phyloP scores from a whole-genome alignment of 2,888 invertebrate genomes.

The Amphipyra berbera region DNA sequence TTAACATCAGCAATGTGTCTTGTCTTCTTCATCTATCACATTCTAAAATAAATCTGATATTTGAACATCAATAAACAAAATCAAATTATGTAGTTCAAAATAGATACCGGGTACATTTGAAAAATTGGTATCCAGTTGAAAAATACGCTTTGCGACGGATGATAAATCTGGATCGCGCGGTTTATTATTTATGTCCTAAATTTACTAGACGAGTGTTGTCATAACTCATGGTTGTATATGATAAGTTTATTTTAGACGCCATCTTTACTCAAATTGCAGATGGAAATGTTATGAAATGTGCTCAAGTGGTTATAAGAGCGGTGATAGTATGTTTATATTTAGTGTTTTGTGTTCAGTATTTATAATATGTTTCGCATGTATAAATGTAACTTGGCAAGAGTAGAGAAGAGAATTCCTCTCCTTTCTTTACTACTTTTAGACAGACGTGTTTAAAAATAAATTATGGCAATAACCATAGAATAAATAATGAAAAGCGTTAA shows the following conservation, averaged over 20 bases:
- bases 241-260: conserved; percentile 39
- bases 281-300: conserved; percentile 23
- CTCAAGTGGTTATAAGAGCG: background rate
- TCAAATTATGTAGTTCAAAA: conserved; percentile 5
- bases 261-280: conserved; percentile 21
- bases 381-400: too few relatives aligned
- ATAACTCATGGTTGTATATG: conserved; percentile 41
- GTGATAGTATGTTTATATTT: too few relatives aligned
- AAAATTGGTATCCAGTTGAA: conserved; percentile 39
- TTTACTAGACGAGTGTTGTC: conserved; percentile 41
- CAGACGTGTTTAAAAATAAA: too few relatives aligned
- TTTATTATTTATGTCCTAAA: conserved; percentile 49
- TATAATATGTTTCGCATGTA: too few relatives aligned
- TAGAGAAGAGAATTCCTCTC: too few relatives aligned
- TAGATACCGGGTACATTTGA: conserved; percentile 20
- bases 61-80: conserved; percentile 9
- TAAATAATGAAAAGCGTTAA: too few relatives aligned
- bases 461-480: too few relatives aligned
- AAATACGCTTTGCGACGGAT: conserved; percentile 25
- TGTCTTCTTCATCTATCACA: conserved; percentile 8
- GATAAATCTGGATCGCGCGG: conserved; percentile 36
- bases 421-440: too few relatives aligned
- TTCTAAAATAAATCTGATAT: conserved; percentile 15
- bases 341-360: too few relatives aligned
- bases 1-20: background rate